Evolutionary conservation across 2,888 invertebrate genomes (phyloP).

Genomic region (Bedellia somnulentella): DNA sequence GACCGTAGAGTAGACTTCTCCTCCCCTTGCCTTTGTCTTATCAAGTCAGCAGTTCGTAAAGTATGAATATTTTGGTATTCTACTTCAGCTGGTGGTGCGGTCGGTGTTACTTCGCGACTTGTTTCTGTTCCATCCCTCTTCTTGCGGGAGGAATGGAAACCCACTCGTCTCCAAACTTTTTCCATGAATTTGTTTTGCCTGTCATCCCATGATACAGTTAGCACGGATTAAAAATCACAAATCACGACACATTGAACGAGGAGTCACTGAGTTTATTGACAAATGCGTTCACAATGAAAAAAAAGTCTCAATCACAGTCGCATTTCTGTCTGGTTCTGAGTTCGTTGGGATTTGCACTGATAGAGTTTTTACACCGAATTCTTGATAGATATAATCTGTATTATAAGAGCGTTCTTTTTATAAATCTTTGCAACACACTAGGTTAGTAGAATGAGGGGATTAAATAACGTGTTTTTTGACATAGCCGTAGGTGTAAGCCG

Average conservation of each 20-base stretch:
- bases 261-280: too few species aligned
- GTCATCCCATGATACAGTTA: conserved; percentile 55
- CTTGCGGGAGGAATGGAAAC: conserved; percentile 61
- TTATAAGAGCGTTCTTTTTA: too few species aligned
- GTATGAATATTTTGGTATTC: conserved; percentile 56
- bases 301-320: too few species aligned
- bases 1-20: conserved; percentile 53
- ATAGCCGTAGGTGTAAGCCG: conserved; percentile 43
- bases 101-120: conserved; percentile 40
- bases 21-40: conserved; percentile 50
- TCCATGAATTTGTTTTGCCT: conserved; percentile 53
- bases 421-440: too few species aligned
- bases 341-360: too few species aligned
- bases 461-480: conserved; percentile 59
- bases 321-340: too few species aligned
- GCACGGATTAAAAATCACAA: neutral
- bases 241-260: too few species aligned
- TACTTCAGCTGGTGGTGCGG: conserved; percentile 35
- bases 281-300: too few species aligned
- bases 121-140: conserved; percentile 60
- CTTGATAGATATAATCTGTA: too few species aligned
- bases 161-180: conserved; percentile 60
- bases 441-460: conserved; percentile 53
- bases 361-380: too few species aligned
- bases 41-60: conserved; percentile 53